These are phyloP conservation scores for Cryptoleucopteryx plumbea DNA, from an alignment of 2,113 vertebrate species.

Conservation along the genomic window DNA sequence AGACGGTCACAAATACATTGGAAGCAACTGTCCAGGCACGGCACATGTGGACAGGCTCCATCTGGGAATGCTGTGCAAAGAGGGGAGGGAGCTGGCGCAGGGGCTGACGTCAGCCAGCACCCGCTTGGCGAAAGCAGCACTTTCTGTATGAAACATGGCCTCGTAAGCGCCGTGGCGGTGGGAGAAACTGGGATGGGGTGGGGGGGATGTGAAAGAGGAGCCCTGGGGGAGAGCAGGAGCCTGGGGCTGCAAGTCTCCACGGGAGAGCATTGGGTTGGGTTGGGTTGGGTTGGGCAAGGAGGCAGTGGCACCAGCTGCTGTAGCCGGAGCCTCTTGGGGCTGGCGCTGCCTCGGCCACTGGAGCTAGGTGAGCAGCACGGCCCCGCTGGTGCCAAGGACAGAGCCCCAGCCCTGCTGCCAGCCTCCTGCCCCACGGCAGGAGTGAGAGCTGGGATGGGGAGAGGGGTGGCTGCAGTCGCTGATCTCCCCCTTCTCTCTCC, in stretches of 20 bases:
- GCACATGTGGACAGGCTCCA: background rate
- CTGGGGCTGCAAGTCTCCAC: background rate
- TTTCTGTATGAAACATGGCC: background rate
- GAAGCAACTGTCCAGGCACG: fast-evolving
- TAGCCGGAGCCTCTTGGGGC: background rate
- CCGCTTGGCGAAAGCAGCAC: background rate
- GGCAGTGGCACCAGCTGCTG: background rate
- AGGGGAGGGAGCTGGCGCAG: background rate
- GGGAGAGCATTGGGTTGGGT: background rate
- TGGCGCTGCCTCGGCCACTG: fast-evolving
- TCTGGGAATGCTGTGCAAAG: background rate
- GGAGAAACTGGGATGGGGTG: background rate
- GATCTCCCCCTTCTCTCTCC: background rate
- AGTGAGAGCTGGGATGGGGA: background rate
- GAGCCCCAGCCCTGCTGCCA: background rate
- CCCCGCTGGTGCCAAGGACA: fast-evolving
- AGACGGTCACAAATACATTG: background rate
- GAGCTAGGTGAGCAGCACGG: background rate
- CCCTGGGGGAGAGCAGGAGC: background rate
- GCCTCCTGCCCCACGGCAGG: no score
- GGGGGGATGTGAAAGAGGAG: background rate
- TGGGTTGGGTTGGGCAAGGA: background rate
- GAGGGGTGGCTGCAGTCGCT: background rate
- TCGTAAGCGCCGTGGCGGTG: background rate
- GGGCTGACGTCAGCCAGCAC: background rate